phyloP scores from a whole-genome alignment of 2,113 vertebrate species.

The Myrmecobius fasciatus region DNA sequence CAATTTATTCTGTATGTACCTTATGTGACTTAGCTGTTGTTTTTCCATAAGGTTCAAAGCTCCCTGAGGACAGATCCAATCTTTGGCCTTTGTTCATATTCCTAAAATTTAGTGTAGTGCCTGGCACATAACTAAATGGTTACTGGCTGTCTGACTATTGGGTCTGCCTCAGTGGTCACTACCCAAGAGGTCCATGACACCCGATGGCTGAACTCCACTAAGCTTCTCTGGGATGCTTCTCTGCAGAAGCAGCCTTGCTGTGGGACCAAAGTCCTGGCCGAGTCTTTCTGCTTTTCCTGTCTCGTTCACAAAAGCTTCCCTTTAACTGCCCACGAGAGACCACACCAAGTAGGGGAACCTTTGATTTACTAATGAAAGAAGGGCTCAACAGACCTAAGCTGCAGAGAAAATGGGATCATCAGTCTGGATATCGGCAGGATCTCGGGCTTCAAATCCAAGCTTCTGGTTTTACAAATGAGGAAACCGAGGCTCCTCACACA shows the following conservation, averaged over 20 bases:
- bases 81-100: background rate
- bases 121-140: background rate
- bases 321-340: background rate
- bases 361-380: background rate
- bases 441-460: background rate
- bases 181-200: background rate
- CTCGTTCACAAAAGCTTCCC: background rate
- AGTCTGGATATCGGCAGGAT: rapidly evolving
- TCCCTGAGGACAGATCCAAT: background rate
- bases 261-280: background rate
- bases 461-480: background rate
- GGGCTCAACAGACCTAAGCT: background rate
- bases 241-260: background rate
- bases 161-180: background rate
- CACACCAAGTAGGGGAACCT: background rate
- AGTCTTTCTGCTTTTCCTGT: background rate
- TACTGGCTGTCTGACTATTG: background rate
- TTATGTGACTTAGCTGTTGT: background rate
- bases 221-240: background rate
- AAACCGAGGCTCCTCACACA: background rate
- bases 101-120: background rate
- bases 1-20: background rate
- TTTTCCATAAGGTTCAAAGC: background rate
- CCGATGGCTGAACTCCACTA: background rate
- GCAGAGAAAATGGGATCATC: background rate